Evolutionary conservation across 2,888 invertebrate species (phyloP).

Genomic region (Patella ulyssiponensis): DNA sequence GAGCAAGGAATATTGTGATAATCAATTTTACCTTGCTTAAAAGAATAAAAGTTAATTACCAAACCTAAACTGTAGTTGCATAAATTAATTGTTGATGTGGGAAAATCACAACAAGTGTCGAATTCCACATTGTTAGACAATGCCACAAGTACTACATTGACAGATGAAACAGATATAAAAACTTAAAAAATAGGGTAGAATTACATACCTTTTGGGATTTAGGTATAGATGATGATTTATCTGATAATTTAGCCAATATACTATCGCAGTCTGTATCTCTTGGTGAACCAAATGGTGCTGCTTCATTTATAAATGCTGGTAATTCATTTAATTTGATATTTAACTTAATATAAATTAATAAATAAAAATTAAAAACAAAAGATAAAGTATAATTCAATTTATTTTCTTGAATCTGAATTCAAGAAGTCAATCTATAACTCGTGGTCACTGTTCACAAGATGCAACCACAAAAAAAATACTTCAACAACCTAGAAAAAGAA

Average conservation of each 20-base stretch:
- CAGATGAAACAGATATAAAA: neutral
- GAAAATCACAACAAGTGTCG: no score
- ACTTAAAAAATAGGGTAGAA: neutral
- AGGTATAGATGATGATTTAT: slow-evolving; percentile 48
- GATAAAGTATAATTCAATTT: no score
- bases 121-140: neutral
- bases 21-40: neutral
- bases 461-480: no score
- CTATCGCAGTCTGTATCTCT: slow-evolving; percentile 56
- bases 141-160: neutral
- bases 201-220: slow-evolving; percentile 55
- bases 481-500: no score
- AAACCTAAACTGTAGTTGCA: neutral
- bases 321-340: slow-evolving; percentile 44
- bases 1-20: no score
- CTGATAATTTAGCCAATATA: slow-evolving; percentile 53
- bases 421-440: no score
- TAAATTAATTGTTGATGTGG: no score
- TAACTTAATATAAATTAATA: slow-evolving; percentile 22
- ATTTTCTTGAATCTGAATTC: no score
- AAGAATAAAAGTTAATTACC: neutral
- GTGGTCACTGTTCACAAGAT: no score
- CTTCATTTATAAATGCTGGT: slow-evolving; percentile 58
- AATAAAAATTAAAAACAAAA: no score
- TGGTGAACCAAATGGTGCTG: slow-evolving; percentile 62